These are phyloP conservation scores for Smithornis capensis DNA, from an alignment of 2,113 vertebrate genomes.

Conservation along the genomic window DNA sequence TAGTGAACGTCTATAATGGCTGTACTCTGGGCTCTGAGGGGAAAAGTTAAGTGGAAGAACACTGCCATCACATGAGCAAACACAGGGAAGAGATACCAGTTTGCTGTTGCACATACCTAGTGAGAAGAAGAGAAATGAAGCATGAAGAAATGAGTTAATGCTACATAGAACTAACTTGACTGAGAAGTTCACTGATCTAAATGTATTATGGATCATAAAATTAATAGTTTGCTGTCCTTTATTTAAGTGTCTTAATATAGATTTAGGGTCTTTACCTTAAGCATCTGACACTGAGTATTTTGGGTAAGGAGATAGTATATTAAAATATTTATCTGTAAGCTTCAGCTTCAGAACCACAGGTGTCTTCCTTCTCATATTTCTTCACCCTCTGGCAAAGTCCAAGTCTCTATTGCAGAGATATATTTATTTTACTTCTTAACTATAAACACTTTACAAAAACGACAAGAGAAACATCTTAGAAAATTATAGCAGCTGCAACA, in stretches of 20 bases:
- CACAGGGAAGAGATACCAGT: not conserved
- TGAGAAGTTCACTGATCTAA: slow-evolving; percentile 16
- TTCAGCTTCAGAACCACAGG: not conserved
- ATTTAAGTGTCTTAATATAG: not conserved
- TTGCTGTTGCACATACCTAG: not conserved
- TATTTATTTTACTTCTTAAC: slow-evolving; percentile 4
- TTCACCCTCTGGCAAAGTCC: not conserved
- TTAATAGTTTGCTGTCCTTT: not conserved
- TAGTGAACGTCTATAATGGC: not conserved
- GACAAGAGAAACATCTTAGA: not conserved
- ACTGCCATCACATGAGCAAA: not conserved
- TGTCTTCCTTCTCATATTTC: not conserved
- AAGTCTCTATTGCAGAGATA: not conserved
- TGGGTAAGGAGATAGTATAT: not conserved
- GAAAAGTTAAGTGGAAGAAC: not conserved
- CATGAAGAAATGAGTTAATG: slow-evolving; percentile 12
- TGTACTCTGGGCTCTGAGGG: not conserved
- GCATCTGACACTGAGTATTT: not conserved
- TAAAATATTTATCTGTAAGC: not conserved
- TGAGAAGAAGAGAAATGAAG: not conserved
- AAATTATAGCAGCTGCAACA: not conserved
- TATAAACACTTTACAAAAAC: not conserved
- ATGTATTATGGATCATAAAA: not conserved
- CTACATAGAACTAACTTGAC: not conserved
- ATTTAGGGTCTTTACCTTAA: not conserved